These are phyloP conservation scores for Hippasteria phrygiana DNA, from an alignment of 53 echinoderm and acorn worm genomes.

Conservation along the genomic window DNA sequence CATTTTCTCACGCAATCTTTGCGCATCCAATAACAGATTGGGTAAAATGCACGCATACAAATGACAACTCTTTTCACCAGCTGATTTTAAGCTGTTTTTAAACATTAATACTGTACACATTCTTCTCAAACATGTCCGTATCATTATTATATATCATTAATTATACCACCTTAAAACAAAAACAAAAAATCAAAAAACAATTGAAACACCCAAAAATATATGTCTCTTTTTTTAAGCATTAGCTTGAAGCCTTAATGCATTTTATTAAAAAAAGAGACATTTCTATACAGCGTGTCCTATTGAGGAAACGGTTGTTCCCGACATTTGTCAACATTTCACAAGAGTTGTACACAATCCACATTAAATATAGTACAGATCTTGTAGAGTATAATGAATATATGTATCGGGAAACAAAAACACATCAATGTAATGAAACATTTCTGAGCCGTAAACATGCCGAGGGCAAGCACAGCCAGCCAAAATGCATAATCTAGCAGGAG, in stretches of 20 bases:
- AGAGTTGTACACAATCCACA: neutral
- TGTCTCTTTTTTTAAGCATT: neutral
- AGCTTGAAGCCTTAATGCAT: neutral
- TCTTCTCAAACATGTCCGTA: constrained; percentile 15
- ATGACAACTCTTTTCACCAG: neutral
- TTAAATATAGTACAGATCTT: neutral
- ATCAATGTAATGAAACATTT: no score
- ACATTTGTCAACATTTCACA: neutral
- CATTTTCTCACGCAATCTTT: constrained; percentile 15
- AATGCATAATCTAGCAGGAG: no score
- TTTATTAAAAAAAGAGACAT: neutral
- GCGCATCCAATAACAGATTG: neutral
- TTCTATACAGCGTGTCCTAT: constrained; percentile 14
- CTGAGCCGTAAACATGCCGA: no score
- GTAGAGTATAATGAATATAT: no score
- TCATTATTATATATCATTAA: constrained; percentile 31
- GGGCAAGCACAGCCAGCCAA: no score
- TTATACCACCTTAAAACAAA: constrained; percentile 37
- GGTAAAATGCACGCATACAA: constrained; percentile 45
- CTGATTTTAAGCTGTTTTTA: neutral
- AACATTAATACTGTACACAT: constrained; percentile 53
- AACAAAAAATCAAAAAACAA: constrained; percentile 19
- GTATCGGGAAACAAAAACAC: no score
- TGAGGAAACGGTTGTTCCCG: neutral
- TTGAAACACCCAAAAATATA: constrained; percentile 44